These are phyloP conservation scores for Syrrhaptes paradoxus DNA, from an alignment of 2,113 vertebrate species.

Conservation along the genomic window DNA sequence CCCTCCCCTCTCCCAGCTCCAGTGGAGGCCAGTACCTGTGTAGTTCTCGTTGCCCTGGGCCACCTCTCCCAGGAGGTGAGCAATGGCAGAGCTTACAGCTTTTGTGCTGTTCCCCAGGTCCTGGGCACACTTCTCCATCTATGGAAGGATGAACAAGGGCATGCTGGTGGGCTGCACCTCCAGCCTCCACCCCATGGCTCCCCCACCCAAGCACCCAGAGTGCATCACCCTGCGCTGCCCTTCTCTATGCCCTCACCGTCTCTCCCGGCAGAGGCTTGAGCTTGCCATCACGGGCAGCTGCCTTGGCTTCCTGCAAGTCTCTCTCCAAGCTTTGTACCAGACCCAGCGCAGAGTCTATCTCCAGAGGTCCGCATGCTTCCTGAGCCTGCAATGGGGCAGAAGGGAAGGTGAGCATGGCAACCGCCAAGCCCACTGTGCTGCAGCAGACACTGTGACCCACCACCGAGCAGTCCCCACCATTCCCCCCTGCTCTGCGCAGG, in stretches of 20 bases:
- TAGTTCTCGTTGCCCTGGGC: slow-evolving; percentile 99
- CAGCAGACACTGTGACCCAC: background rate
- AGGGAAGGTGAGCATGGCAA: background rate
- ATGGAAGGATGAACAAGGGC: background rate
- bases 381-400: slow-evolving; percentile 80
- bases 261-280: slow-evolving; percentile 94
- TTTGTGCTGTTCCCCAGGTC: slow-evolving; percentile 95
- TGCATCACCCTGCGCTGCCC: no score
- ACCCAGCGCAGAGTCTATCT: slow-evolving; percentile 92
- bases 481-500: background rate
- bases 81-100: slow-evolving; percentile 91
- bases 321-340: slow-evolving; percentile 90
- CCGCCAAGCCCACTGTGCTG: fast-evolving
- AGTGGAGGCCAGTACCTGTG: slow-evolving; percentile 76
- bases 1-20: background rate
- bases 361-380: slow-evolving; percentile 93
- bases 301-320: slow-evolving; percentile 91
- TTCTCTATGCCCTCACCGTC: slow-evolving; percentile 75
- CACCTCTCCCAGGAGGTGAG: slow-evolving; percentile 91
- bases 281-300: slow-evolving; percentile 87
- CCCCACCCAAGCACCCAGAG: fast-evolving
- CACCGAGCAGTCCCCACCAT: fast-evolving
- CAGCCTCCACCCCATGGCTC: background rate
- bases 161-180: background rate
- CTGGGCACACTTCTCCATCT: slow-evolving; percentile 95